Conservation (phyloP, 1,140 invertebrate genomes). For the Conus betulinus region DNA sequence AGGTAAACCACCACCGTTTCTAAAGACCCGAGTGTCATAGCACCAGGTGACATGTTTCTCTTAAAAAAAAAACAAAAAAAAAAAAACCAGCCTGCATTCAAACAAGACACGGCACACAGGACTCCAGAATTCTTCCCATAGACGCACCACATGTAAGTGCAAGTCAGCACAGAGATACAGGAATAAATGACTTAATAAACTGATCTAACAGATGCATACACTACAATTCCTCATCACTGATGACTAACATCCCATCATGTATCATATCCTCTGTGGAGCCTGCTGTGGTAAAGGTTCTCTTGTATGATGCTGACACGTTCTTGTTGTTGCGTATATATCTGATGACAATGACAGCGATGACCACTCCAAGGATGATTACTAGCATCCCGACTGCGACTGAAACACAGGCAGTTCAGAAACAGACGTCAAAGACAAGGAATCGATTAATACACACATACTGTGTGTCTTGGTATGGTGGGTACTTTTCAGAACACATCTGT, state of each 20-base stretch:
- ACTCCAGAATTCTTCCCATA: background rate
- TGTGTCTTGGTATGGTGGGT: too few species aligned
- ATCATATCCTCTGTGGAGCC: constrained; percentile 8
- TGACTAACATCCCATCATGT: background rate
- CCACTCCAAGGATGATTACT: background rate
- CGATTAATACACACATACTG: too few species aligned
- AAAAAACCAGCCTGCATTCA: background rate
- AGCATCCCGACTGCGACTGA: background rate
- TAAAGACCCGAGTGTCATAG: background rate
- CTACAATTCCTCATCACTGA: constrained; percentile 9
- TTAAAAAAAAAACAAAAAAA: background rate
- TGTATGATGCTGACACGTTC: constrained; percentile 7
- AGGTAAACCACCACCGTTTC: background rate
- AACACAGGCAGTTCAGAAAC: background rate
- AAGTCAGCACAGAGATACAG: too few species aligned
- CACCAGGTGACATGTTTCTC: too few species aligned
- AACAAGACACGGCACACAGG: background rate
- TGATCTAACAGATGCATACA: background rate
- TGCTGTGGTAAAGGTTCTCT: background rate
- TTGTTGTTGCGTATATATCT: background rate
- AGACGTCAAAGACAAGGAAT: too few species aligned
- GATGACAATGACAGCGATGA: constrained; percentile 5
- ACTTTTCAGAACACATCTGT: too few species aligned
- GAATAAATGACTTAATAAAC: background rate
- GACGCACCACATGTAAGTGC: background rate